These are phyloP conservation scores for Lepidocolaptes lacrymiger DNA, from an alignment of 2,797 vertebrate species.

Conservation along the genomic window DNA sequence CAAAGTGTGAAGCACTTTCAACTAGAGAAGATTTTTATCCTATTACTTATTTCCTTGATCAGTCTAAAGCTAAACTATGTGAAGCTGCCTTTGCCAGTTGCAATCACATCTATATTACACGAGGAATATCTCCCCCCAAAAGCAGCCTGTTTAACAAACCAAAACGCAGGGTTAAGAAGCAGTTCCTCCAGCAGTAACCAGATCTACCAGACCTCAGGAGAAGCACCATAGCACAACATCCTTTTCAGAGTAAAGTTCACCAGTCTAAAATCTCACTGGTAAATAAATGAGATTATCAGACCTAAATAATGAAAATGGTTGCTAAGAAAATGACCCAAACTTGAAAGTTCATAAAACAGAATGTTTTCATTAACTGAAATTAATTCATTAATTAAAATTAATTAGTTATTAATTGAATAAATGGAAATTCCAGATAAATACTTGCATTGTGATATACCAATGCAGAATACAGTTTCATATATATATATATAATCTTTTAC, in stretches of 20 bases:
- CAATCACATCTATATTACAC: neutral
- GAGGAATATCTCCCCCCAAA: neutral
- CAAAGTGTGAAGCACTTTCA: neutral
- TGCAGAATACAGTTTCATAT: neutral
- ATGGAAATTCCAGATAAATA: neutral
- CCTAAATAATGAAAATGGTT: neutral
- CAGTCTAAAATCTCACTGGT: neutral
- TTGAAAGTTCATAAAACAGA: neutral
- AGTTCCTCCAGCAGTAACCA: neutral
- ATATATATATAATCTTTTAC: neutral
- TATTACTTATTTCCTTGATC: neutral
- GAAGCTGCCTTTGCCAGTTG: neutral
- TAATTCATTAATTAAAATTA: too few relatives aligned
- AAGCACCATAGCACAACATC: neutral
- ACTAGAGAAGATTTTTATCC: neutral
- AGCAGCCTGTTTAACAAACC: neutral
- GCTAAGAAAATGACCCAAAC: neutral
- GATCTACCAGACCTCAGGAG: neutral
- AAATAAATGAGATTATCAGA: neutral
- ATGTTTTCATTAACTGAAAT: too few relatives aligned
- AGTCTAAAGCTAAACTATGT: neutral
- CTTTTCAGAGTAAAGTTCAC: neutral
- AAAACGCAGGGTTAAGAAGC: neutral
- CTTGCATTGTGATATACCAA: neutral
- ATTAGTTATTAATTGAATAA: too few relatives aligned